Conservation (phyloP, 2,113 vertebrate species). For the Albula goreensis region DNA sequence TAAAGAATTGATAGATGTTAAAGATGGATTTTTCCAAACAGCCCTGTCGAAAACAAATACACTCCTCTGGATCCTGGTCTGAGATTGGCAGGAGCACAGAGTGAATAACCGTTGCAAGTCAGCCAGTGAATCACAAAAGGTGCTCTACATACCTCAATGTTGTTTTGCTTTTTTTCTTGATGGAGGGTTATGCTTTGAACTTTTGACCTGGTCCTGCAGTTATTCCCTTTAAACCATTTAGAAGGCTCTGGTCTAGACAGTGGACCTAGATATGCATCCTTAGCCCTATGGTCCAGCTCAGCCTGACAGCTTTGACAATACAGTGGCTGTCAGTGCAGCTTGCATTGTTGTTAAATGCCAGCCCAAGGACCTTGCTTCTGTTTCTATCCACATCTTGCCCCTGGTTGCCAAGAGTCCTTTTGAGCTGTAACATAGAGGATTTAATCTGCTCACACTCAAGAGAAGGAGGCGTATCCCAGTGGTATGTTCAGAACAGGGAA, state of each 20-base stretch:
- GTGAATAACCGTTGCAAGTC: not conserved
- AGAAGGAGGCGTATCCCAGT: too few relatives aligned
- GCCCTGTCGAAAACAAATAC: not conserved
- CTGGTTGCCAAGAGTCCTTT: not conserved
- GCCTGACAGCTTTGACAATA: conserved; percentile 27
- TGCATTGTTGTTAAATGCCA: not conserved
- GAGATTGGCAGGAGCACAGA: not conserved
- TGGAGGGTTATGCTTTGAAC: not conserved
- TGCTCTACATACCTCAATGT: not conserved
- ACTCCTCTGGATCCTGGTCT: not conserved
- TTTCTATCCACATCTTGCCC: not conserved
- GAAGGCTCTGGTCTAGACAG: not conserved
- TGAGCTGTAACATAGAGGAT: not conserved
- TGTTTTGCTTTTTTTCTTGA: not conserved
- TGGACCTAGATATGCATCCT: not conserved
- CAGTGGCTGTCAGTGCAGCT: conserved; percentile 38
- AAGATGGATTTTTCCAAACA: not conserved
- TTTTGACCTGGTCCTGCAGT: not conserved
- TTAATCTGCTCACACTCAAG: too few relatives aligned
- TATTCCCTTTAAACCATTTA: not conserved
- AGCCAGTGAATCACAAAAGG: not conserved
- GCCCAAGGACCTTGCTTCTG: not conserved
- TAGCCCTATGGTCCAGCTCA: not conserved
- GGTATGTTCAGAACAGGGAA: too few relatives aligned
- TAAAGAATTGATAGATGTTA: not conserved